Conservation (phyloP, 2,113 vertebrate species). For the Megaleporinus macrocephalus region DNA sequence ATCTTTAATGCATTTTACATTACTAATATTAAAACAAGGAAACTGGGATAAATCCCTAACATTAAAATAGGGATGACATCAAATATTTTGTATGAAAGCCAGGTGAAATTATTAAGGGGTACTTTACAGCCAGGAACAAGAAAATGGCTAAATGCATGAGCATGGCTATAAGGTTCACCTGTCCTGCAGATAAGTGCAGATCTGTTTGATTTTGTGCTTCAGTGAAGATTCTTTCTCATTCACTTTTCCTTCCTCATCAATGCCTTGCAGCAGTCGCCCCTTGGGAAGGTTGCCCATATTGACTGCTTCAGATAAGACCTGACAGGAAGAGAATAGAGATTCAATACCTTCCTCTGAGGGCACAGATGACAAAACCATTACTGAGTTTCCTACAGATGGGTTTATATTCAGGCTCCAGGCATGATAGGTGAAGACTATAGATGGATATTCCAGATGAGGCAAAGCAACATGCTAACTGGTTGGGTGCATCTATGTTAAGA, state of each 20-base stretch:
- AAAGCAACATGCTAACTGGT: too few relatives aligned
- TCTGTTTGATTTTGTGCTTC: slow-evolving; percentile 61
- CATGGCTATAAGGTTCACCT: slow-evolving; percentile 63
- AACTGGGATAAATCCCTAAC: too few relatives aligned
- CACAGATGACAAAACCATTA: not conserved
- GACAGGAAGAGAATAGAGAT: not conserved
- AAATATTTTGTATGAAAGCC: too few relatives aligned
- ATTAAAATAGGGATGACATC: too few relatives aligned
- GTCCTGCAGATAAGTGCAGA: slow-evolving; percentile 69
- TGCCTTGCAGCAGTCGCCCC: not conserved
- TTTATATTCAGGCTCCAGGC: too few relatives aligned
- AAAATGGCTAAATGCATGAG: not conserved
- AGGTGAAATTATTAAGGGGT: too few relatives aligned
- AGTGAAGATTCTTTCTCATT: slow-evolving; percentile 28
- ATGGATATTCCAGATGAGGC: too few relatives aligned
- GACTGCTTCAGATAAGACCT: slow-evolving; percentile 66
- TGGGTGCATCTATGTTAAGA: too few relatives aligned
- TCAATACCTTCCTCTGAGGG: not conserved
- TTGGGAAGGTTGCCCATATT: slow-evolving; percentile 31
- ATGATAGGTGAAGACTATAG: too few relatives aligned
- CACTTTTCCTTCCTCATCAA: not conserved
- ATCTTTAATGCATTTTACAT: too few relatives aligned
- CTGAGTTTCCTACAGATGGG: not conserved
- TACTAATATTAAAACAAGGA: too few relatives aligned
- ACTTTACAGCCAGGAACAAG: too few relatives aligned